Evolutionary conservation across 1,140 invertebrate genomes (phyloP).

Genomic region (Acromyrmex heyeri): DNA sequence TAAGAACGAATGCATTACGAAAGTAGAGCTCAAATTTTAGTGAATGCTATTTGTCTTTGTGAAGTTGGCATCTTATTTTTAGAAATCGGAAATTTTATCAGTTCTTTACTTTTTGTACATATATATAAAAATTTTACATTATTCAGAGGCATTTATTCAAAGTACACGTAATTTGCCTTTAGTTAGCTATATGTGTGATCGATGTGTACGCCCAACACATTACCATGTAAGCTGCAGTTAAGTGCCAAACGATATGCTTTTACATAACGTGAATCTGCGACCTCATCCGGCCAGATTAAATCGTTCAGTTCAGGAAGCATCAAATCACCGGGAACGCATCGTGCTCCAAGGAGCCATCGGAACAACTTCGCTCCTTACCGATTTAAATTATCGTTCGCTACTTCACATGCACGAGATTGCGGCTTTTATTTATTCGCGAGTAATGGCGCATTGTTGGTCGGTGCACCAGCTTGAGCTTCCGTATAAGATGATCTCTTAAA

Average conservation of each 20-base stretch:
- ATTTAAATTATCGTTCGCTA: slow-evolving; percentile 53
- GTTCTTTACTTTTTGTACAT: too few relatives aligned
- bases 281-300: slow-evolving; percentile 67
- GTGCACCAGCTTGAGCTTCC: slow-evolving; percentile 13
- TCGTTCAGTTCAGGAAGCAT: slow-evolving; percentile 63
- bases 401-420: slow-evolving; percentile 11
- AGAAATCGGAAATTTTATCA: too few relatives aligned
- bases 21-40: too few relatives aligned
- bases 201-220: slow-evolving; percentile 29
- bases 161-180: slow-evolving; percentile 11
- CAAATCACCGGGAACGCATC: slow-evolving; percentile 58
- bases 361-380: background rate
- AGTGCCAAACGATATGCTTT: slow-evolving; percentile 58
- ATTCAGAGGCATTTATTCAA: background rate
- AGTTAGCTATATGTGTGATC: slow-evolving; percentile 29
- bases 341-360: slow-evolving; percentile 18
- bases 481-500: slow-evolving; percentile 52
- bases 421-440: slow-evolving; percentile 52
- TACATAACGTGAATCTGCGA: slow-evolving; percentile 71
- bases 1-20: too few relatives aligned
- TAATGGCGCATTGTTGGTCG: slow-evolving; percentile 39
- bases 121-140: background rate
- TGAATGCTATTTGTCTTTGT: too few relatives aligned
- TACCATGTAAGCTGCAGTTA: slow-evolving; percentile 65
- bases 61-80: too few relatives aligned